Evolutionary conservation across 2,888 invertebrate species (phyloP).

Genomic region (Dorcus parallelipipedus): DNA sequence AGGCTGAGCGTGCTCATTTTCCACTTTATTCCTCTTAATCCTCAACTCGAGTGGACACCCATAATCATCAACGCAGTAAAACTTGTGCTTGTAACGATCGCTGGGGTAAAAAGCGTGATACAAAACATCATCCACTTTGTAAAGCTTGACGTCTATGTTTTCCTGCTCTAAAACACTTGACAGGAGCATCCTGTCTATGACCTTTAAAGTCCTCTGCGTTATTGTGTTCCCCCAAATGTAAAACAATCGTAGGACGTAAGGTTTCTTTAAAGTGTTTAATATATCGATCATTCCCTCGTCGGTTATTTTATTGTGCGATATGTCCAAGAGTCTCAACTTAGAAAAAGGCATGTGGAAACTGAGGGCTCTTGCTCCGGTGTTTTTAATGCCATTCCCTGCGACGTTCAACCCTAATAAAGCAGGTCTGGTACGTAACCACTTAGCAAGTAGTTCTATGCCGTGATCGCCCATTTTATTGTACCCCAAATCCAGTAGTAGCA

Average conservation of each 20-base stretch:
- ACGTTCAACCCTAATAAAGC: slow-evolving; percentile 53
- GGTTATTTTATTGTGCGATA: slow-evolving; percentile 56
- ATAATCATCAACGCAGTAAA: slow-evolving; percentile 55
- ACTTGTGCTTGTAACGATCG: slow-evolving; percentile 53
- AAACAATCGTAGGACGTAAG: slow-evolving; percentile 44
- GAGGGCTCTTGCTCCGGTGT: slow-evolving; percentile 56
- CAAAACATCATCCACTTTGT: slow-evolving; percentile 42
- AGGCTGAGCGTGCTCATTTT: slow-evolving; percentile 30
- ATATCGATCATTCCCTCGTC: slow-evolving; percentile 55
- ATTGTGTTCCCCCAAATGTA: slow-evolving; percentile 50
- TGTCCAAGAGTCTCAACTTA: slow-evolving; percentile 56
- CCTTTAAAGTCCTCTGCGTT: slow-evolving; percentile 41
- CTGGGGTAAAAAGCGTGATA: slow-evolving; percentile 47
- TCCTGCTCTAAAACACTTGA: slow-evolving; percentile 46
- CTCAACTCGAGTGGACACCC: slow-evolving; percentile 42
- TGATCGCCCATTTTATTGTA: slow-evolving; percentile 60
- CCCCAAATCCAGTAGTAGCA: slow-evolving; percentile 58
- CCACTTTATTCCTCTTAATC: slow-evolving; percentile 38
- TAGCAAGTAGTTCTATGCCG: slow-evolving; percentile 54
- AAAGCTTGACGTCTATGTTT: slow-evolving; percentile 49
- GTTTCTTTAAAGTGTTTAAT: slow-evolving; percentile 57
- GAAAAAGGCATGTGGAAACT: slow-evolving; percentile 57
- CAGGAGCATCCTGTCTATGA: slow-evolving; percentile 45
- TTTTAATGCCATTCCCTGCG: slow-evolving; percentile 56
- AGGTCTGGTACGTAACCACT: slow-evolving; percentile 54